A percentile compares a stretch with the other conserved stretches of the same genome.
phyloP scores from a whole-genome alignment of 2,797 vertebrate species.

The Aselliscus stoliczkanus region DNA sequence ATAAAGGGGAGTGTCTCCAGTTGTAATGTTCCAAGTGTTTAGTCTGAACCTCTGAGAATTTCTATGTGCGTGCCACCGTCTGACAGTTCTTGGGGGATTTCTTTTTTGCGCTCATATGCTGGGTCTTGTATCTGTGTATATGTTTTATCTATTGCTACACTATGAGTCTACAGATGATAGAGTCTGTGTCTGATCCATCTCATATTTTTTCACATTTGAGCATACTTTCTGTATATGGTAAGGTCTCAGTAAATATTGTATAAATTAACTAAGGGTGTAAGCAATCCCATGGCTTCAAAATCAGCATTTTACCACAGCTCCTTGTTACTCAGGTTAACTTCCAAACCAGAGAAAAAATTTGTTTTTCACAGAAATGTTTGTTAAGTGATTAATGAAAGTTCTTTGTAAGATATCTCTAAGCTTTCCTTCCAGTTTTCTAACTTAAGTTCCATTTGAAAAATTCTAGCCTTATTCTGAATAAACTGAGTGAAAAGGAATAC shows the following conservation, averaged over 20 bases:
- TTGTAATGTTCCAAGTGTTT: fast-evolving
- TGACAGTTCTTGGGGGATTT: background rate
- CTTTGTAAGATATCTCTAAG: background rate
- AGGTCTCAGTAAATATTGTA: background rate
- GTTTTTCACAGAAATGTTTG: background rate
- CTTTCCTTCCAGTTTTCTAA: background rate
- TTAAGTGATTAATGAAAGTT: background rate
- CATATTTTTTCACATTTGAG: background rate
- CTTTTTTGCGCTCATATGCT: background rate
- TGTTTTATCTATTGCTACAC: background rate
- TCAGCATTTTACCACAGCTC: no score
- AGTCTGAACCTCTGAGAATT: background rate
- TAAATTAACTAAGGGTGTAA: background rate
- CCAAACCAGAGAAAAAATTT: no score
- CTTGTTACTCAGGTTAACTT: background rate
- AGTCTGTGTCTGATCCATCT: background rate
- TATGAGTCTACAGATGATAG: background rate
- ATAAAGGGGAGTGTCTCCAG: background rate
- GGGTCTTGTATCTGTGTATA: background rate
- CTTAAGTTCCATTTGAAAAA: background rate
- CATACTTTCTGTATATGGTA: background rate
- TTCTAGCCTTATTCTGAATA: background rate
- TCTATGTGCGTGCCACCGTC: fast-evolving
- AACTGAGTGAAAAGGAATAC: background rate
- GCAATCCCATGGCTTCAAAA: no score